These are phyloP conservation scores for Lumbricus terrestris DNA, from an alignment of 2,888 invertebrate species.

Conservation along the genomic window DNA sequence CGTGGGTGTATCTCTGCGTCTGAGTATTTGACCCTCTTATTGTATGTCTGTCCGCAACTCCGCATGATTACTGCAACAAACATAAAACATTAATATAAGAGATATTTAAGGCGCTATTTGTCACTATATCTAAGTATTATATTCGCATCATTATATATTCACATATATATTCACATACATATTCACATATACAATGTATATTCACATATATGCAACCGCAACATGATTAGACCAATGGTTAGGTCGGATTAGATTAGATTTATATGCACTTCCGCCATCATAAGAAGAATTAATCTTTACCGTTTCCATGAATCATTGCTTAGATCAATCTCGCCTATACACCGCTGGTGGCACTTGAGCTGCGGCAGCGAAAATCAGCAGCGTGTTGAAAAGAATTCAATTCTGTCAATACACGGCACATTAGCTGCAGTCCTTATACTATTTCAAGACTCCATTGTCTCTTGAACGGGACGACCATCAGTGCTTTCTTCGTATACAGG, in stretches of 20 bases:
- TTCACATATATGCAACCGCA: too few species aligned
- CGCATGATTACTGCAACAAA: background rate
- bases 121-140: too few species aligned
- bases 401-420: background rate
- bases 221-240: too few species aligned
- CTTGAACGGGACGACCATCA: background rate
- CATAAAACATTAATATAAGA: background rate
- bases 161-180: too few species aligned
- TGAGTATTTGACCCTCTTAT: background rate
- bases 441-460: background rate
- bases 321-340: background rate
- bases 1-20: too few species aligned
- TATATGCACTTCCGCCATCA: background rate
- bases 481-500: background rate
- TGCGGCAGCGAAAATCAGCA: background rate
- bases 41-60: too few species aligned
- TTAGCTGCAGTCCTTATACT: background rate
- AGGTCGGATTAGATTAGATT: background rate
- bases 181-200: too few species aligned
- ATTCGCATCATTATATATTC: too few species aligned
- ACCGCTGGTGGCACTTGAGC: background rate
- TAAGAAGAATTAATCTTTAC: too few species aligned
- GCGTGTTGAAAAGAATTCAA: background rate
- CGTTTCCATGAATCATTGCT: too few species aligned
- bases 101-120: background rate